These are phyloP conservation scores for Apamea sordens DNA, from an alignment of 2,888 invertebrate genomes.

Conservation along the genomic window DNA sequence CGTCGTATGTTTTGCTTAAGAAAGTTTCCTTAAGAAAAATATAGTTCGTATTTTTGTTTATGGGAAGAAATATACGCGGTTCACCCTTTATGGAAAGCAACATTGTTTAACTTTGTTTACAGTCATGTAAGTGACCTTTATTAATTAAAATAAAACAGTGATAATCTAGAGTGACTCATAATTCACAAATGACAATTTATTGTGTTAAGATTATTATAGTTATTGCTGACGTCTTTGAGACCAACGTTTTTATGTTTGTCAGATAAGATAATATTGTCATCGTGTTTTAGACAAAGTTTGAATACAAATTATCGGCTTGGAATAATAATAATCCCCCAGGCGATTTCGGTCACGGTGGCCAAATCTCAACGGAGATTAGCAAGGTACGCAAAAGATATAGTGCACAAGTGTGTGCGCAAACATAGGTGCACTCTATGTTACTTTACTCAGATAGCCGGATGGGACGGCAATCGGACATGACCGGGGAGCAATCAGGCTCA, in stretches of 20 bases:
- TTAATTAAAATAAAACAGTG: constrained; percentile 18
- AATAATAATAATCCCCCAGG: neutral
- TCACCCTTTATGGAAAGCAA: neutral
- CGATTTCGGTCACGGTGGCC: too few relatives aligned
- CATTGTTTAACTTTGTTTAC: constrained; percentile 2
- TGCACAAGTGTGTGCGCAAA: too few relatives aligned
- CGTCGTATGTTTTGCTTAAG: constrained; percentile 13
- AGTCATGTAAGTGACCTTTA: neutral
- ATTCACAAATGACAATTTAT: neutral
- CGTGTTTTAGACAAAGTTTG: neutral
- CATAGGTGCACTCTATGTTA: too few relatives aligned
- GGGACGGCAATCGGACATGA: too few relatives aligned
- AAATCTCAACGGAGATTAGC: too few relatives aligned
- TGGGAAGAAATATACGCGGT: constrained; percentile 14
- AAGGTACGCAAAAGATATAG: too few relatives aligned
- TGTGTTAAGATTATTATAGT: constrained; percentile 15
- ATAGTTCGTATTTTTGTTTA: neutral
- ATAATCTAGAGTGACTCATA: constrained; percentile 9
- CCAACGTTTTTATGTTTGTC: constrained; percentile 2
- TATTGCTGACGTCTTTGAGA: constrained; percentile 27
- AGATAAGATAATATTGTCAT: constrained; percentile 7
- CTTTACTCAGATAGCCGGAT: too few relatives aligned
- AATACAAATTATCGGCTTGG: neutral
- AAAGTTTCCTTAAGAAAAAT: constrained; percentile 31
- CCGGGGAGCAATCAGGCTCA: too few relatives aligned